phyloP scores from a whole-genome alignment of 2,797 vertebrate species.

The Heterohyrax brucei region DNA sequence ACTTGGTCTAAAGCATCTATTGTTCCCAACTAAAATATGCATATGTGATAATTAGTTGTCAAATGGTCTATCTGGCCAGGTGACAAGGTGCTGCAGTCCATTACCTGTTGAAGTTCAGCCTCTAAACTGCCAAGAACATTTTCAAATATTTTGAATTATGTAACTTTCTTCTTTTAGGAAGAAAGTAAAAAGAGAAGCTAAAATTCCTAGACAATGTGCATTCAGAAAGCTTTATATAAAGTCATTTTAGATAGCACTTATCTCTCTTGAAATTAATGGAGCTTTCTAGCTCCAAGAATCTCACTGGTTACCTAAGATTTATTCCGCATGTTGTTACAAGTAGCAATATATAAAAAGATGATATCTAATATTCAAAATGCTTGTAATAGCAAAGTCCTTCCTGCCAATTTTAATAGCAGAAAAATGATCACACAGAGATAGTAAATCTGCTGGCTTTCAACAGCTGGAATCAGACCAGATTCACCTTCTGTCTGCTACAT shows the following conservation, averaged over 20 bases:
- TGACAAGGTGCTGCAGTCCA: not conserved
- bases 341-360: constrained; percentile 79
- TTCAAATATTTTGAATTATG: constrained; percentile 27
- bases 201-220: constrained; percentile 44
- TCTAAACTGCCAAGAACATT: constrained; percentile 24
- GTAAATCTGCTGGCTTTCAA: constrained; percentile 83
- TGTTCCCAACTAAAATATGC: not conserved
- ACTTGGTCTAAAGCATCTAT: not conserved
- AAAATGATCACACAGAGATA: constrained; percentile 77
- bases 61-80: not conserved
- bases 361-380: constrained; percentile 81
- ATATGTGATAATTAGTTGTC: not conserved
- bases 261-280: constrained; percentile 79
- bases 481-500: constrained; percentile 83
- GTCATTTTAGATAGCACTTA: constrained; percentile 73
- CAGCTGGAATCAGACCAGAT: constrained; percentile 80
- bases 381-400: constrained; percentile 81
- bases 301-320: constrained; percentile 81
- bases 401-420: constrained; percentile 85
- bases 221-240: constrained; percentile 77
- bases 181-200: not conserved
- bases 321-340: constrained; percentile 81
- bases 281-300: constrained; percentile 77
- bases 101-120: not conserved
- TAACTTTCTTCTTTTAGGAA: not conserved